Percentiles rank a stretch among this genome's conserved stretches.
Conservation (phyloP, 2,113 vertebrate species). For the Gallinago undulata region DNA sequence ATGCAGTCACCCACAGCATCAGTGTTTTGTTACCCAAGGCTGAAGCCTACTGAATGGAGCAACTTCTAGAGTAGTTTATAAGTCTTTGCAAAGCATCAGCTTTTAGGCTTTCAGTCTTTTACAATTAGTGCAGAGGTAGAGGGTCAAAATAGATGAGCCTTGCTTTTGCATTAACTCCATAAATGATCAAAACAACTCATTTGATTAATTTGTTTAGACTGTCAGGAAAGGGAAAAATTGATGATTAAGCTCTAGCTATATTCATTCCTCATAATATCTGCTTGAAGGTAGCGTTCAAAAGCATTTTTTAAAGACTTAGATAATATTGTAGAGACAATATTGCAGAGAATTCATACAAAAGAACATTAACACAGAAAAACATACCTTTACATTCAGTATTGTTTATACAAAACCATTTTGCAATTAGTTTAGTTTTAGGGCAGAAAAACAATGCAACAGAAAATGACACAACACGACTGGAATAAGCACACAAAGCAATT, state of each 20-base stretch:
- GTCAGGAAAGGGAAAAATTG: neutral
- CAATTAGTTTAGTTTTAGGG: neutral
- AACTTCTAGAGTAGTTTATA: neutral
- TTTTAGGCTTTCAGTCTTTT: neutral
- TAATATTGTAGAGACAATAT: neutral
- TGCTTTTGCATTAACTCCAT: neutral
- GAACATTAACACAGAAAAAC: neutral
- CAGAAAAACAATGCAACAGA: neutral
- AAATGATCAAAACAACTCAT: neutral
- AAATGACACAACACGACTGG: neutral
- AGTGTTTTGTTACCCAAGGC: neutral
- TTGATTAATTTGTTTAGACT: slow-evolving; percentile 31
- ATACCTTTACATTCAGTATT: neutral
- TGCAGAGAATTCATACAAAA: neutral
- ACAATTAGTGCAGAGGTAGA: neutral
- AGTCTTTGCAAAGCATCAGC: neutral
- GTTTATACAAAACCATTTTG: neutral
- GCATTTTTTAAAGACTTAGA: neutral
- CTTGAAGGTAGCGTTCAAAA: neutral
- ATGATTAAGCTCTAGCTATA: neutral
- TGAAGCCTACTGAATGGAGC: neutral
- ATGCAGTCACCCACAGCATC: neutral
- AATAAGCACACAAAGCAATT: neutral
- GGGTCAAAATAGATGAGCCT: neutral
- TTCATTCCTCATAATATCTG: neutral